phyloP scores from a whole-genome alignment of 1,140 invertebrate species.

The Caerostris extrusa region DNA sequence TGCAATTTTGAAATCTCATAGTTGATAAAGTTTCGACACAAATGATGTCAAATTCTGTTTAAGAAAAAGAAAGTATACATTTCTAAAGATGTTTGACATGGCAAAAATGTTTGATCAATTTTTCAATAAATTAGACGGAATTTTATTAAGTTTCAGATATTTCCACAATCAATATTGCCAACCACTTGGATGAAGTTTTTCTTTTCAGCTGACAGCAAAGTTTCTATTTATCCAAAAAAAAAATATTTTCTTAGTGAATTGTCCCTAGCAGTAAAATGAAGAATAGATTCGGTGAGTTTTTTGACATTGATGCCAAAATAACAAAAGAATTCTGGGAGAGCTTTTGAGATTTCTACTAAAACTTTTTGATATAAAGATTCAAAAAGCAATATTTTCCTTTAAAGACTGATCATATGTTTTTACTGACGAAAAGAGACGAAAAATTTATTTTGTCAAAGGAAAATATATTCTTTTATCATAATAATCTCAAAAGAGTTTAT shows the following conservation, averaged over 20 bases:
- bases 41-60: background rate
- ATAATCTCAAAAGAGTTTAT: too few relatives aligned
- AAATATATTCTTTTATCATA: too few relatives aligned
- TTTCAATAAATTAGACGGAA: background rate
- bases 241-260: background rate
- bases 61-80: background rate
- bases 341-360: too few relatives aligned
- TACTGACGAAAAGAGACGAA: too few relatives aligned
- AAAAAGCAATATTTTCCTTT: too few relatives aligned
- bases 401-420: too few relatives aligned
- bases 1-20: background rate
- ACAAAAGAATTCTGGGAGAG: too few relatives aligned
- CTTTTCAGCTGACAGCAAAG: background rate
- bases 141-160: constrained; percentile 2
- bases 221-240: background rate
- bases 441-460: too few relatives aligned
- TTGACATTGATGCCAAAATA: too few relatives aligned
- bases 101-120: background rate
- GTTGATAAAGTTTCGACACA: background rate
- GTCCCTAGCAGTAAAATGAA: background rate
- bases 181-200: background rate
- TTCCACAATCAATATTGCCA: background rate
- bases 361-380: too few relatives aligned
- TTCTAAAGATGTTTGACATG: background rate
- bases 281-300: background rate